Conservation (phyloP, 2,113 vertebrate species). For the Geothlypis trichas region DNA sequence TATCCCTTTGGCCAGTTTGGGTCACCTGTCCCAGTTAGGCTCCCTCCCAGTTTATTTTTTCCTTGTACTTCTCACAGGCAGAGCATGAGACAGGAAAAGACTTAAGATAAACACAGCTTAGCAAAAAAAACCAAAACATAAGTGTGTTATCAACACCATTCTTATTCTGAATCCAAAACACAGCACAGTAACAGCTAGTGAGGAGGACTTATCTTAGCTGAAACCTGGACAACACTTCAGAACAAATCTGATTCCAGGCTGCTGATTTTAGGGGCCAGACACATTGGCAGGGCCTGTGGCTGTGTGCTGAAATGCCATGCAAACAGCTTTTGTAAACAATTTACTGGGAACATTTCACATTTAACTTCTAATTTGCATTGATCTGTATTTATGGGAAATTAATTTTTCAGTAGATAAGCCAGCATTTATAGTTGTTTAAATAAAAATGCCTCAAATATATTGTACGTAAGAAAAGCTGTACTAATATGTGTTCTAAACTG, state of each 20-base stretch:
- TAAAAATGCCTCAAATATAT: neutral
- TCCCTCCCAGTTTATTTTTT: neutral
- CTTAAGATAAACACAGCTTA: accelerated
- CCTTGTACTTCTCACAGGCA: neutral
- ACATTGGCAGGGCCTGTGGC: neutral
- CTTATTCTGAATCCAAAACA: neutral
- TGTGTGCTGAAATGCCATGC: neutral
- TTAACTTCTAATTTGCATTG: neutral
- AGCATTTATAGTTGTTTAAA: neutral
- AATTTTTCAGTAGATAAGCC: neutral
- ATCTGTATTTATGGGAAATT: neutral
- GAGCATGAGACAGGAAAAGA: neutral
- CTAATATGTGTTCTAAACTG: neutral
- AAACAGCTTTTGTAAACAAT: neutral
- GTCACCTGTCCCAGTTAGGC: neutral
- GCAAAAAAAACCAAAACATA: neutral
- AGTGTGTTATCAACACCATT: neutral
- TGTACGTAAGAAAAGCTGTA: neutral
- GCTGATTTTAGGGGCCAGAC: neutral
- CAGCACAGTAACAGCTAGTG: neutral
- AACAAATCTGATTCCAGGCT: neutral
- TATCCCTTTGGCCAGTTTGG: neutral
- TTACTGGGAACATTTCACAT: neutral
- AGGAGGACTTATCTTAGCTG: neutral
- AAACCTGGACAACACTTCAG: neutral